A percentile compares a stretch with the other conserved stretches of the same genome.
phyloP scores from a whole-genome alignment of 1,140 invertebrate species.

The Ptiloglossa arizonensis region DNA sequence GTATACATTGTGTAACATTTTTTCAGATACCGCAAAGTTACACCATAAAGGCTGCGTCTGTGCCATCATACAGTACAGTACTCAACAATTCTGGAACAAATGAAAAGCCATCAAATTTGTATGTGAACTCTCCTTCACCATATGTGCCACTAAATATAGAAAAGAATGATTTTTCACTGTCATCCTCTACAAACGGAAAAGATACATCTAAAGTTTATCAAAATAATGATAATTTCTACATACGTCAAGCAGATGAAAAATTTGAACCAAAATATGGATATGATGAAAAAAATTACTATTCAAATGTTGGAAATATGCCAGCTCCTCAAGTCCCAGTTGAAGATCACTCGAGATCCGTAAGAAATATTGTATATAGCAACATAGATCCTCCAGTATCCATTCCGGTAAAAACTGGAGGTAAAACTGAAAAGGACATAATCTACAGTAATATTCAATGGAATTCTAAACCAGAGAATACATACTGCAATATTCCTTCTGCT shows the following conservation, averaged over 20 bases:
- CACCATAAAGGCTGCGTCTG: constrained; percentile 80
- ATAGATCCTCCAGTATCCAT: constrained; percentile 75
- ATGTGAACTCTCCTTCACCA: constrained; percentile 78
- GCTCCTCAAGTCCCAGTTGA: constrained; percentile 70
- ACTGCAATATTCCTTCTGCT: constrained; percentile 77
- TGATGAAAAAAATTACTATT: constrained; percentile 78
- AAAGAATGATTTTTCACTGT: constrained; percentile 70
- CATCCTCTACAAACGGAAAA: constrained; percentile 62
- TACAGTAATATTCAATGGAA: constrained; percentile 81
- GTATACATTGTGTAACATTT: constrained; percentile 4
- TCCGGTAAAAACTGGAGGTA: constrained; percentile 59
- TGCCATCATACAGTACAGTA: constrained; percentile 82
- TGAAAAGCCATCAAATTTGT: constrained; percentile 76
- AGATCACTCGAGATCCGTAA: constrained; percentile 68
- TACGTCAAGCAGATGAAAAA: constrained; percentile 72
- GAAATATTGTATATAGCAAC: constrained; percentile 78
- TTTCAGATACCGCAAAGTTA: constrained; percentile 83
- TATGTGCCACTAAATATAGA: constrained; percentile 71
- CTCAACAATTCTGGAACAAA: constrained; percentile 77
- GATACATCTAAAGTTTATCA: constrained; percentile 72
- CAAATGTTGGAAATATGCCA: constrained; percentile 76
- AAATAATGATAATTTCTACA: constrained; percentile 76
- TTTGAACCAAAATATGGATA: constrained; percentile 75
- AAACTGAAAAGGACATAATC: constrained; percentile 78
- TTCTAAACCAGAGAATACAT: constrained; percentile 78